These are phyloP conservation scores for Leptopilina boulardi DNA, from an alignment of 1,140 invertebrate genomes.

Conservation along the genomic window DNA sequence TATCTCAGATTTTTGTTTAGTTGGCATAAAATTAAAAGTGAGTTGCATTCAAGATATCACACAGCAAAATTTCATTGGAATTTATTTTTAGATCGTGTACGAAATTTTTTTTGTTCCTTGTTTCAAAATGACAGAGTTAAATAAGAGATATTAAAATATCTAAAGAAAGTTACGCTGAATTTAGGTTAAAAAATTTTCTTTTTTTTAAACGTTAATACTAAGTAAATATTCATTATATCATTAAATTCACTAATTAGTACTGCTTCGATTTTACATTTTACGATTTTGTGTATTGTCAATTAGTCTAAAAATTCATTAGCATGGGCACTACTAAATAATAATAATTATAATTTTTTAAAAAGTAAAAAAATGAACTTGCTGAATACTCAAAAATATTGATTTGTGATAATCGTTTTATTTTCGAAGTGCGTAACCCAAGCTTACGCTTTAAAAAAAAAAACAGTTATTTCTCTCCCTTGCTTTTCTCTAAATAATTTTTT, in stretches of 20 bases:
- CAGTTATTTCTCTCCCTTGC: background rate
- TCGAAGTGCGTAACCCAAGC: slow-evolving; percentile 14
- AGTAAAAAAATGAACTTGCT: too few relatives aligned
- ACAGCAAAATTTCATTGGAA: background rate
- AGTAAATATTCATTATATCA: background rate
- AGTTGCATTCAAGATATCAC: background rate
- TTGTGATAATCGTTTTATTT: background rate
- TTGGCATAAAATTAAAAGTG: background rate
- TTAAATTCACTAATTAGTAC: background rate
- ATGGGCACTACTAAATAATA: too few relatives aligned
- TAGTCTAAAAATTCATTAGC: background rate
- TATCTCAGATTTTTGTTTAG: background rate
- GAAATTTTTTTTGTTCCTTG: background rate
- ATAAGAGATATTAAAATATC: background rate
- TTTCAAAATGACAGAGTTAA: background rate
- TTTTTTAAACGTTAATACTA: background rate
- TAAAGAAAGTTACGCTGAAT: background rate
- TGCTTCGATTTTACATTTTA: slow-evolving; percentile 11
- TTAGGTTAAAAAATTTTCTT: background rate
- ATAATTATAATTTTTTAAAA: too few relatives aligned
- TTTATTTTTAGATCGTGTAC: slow-evolving; percentile 1
- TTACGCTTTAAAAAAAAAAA: background rate
- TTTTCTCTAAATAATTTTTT: background rate
- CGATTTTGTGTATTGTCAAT: background rate
- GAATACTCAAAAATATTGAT: too few relatives aligned